Conservation (phyloP, 2,113 vertebrate genomes). For the Scolopax mira region DNA sequence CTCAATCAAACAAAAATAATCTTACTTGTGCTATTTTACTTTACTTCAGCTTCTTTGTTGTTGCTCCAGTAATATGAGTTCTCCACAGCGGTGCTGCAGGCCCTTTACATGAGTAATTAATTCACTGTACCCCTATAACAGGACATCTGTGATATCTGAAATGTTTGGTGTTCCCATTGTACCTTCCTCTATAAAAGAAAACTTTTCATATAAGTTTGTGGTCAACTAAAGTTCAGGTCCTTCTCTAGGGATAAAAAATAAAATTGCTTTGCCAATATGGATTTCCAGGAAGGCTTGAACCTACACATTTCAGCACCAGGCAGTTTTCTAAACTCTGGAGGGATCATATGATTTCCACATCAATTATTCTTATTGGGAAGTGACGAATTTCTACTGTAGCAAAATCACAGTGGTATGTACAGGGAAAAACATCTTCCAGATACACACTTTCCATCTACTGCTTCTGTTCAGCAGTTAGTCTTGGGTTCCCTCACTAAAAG, state of each 20-base stretch:
- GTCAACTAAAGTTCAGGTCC: neutral
- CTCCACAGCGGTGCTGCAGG: neutral
- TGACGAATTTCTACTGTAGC: neutral
- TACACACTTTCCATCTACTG: neutral
- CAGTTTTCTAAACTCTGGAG: neutral
- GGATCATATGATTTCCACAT: neutral
- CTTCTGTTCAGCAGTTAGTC: neutral
- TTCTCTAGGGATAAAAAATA: neutral
- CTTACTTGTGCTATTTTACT: neutral
- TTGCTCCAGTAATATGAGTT: neutral
- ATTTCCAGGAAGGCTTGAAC: neutral
- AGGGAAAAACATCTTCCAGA: neutral
- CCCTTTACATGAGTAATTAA: neutral
- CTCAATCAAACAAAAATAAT: neutral
- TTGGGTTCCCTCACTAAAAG: neutral
- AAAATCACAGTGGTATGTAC: neutral
- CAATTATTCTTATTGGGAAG: neutral
- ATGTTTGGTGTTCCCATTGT: neutral
- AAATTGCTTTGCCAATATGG: accelerated
- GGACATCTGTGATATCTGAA: neutral
- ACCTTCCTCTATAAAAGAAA: neutral
- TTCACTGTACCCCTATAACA: neutral
- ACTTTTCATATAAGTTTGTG: accelerated
- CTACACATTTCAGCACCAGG: neutral
- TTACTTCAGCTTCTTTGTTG: neutral